Conservation (phyloP, 2,888 invertebrate genomes). For the Lepidocyrtoides sp. region DNA sequence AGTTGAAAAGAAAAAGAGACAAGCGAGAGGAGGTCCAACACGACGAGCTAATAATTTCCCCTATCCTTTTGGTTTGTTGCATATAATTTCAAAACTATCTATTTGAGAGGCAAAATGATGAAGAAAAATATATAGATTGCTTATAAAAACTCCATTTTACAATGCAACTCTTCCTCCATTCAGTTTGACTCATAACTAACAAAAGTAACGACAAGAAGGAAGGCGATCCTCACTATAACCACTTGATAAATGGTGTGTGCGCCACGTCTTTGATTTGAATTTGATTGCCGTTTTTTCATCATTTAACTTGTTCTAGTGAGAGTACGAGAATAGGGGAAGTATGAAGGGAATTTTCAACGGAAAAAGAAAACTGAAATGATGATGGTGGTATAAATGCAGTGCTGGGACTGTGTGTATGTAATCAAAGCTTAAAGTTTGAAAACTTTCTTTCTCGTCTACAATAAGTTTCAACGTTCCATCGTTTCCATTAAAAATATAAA, state of each 20-base stretch:
- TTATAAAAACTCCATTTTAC: not conserved
- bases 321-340: not conserved
- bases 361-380: slow-evolving; percentile 5
- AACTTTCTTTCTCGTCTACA: not conserved
- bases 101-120: not conserved
- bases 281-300: slow-evolving; percentile 85
- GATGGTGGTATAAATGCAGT: not conserved
- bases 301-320: slow-evolving; percentile 82
- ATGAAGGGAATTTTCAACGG: not conserved
- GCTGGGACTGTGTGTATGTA: not conserved
- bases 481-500: not conserved
- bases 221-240: not conserved
- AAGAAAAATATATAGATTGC: not conserved
- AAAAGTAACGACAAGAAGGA: slow-evolving; percentile 32
- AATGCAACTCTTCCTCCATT: not conserved
- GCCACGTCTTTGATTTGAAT: slow-evolving; percentile 85
- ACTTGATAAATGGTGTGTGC: slow-evolving; percentile 79
- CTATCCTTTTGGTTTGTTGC: not conserved
- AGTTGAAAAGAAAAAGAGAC: slow-evolving; percentile 6
- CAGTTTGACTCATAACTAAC: not conserved
- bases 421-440: slow-evolving; percentile 27
- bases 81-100: not conserved
- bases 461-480: not conserved
- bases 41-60: slow-evolving; percentile 39
- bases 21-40: not conserved